phyloP scores from a whole-genome alignment of 2,797 vertebrate species.

The Lycodopsis pacificus region DNA sequence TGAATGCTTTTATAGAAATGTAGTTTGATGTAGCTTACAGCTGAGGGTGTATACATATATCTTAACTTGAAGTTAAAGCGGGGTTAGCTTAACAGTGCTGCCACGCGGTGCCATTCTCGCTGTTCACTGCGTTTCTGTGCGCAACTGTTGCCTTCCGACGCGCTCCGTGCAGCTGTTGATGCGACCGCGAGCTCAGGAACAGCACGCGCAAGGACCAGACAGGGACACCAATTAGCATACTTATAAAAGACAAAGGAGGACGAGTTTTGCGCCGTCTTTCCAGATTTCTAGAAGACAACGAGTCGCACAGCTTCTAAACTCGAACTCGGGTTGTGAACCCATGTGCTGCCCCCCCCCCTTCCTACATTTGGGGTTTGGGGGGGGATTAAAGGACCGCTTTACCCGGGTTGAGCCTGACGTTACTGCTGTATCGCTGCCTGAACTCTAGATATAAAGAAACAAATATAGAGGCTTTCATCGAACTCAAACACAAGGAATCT shows the following conservation, averaged over 20 bases:
- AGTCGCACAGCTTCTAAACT: background rate
- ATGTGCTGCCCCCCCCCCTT: background rate
- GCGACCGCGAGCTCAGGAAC: background rate
- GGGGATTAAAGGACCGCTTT: background rate
- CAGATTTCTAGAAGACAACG: background rate
- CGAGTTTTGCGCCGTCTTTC: background rate
- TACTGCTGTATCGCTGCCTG: background rate
- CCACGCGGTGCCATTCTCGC: too few relatives aligned
- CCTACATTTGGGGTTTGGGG: background rate
- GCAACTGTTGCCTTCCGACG: background rate
- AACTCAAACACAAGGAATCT: conserved; percentile 30
- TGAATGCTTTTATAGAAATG: background rate
- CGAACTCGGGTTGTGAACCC: background rate
- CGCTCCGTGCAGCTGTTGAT: background rate
- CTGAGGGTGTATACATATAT: background rate
- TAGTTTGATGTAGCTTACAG: background rate
- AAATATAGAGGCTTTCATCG: background rate
- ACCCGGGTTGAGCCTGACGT: too few relatives aligned
- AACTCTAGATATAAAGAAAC: background rate
- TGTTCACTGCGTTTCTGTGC: too few relatives aligned
- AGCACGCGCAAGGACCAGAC: background rate
- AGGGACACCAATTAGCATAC: conserved; percentile 7
- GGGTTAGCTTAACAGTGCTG: too few relatives aligned
- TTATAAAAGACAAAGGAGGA: background rate
- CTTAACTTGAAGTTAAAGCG: background rate